Conservation (phyloP, 2,888 invertebrate species). For the Apeira syringaria region DNA sequence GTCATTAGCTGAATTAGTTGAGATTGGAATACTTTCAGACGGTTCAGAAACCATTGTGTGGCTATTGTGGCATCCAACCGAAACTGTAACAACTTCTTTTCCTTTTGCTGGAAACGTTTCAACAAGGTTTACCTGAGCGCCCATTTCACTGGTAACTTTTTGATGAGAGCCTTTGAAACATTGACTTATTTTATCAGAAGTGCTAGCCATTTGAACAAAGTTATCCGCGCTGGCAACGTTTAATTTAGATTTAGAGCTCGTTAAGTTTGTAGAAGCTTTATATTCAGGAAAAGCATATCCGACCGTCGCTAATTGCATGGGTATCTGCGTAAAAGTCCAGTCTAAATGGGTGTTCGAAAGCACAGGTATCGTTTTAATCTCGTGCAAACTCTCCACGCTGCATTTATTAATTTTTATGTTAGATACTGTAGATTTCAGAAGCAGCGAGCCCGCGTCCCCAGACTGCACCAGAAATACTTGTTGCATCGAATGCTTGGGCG, state of each 20-base stretch:
- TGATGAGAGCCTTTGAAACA: slow-evolving; percentile 30
- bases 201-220: slow-evolving; percentile 4
- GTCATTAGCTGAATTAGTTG: background rate
- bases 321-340: slow-evolving; percentile 50
- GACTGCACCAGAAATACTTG: slow-evolving; percentile 56
- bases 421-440: slow-evolving; percentile 49
- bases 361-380: slow-evolving; percentile 40
- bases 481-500: slow-evolving; percentile 60
- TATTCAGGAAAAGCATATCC: slow-evolving; percentile 56
- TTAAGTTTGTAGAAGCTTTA: slow-evolving; percentile 19
- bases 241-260: slow-evolving; percentile 24
- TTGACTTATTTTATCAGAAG: slow-evolving; percentile 33
- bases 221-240: slow-evolving; percentile 3
- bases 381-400: slow-evolving; percentile 34
- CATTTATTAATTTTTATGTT: slow-evolving; percentile 35
- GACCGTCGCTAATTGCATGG: slow-evolving; percentile 62
- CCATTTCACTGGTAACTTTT: slow-evolving; percentile 5
- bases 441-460: slow-evolving; percentile 55
- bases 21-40: background rate
- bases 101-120: slow-evolving; percentile 2
- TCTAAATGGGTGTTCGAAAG: slow-evolving; percentile 47
- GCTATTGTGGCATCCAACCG: background rate
- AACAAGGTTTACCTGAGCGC: slow-evolving; percentile 9
- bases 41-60: background rate
- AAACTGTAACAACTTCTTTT: background rate